Evolutionary conservation across 2,888 invertebrate species (phyloP).

Genomic region (Andrena hattorfiana): DNA sequence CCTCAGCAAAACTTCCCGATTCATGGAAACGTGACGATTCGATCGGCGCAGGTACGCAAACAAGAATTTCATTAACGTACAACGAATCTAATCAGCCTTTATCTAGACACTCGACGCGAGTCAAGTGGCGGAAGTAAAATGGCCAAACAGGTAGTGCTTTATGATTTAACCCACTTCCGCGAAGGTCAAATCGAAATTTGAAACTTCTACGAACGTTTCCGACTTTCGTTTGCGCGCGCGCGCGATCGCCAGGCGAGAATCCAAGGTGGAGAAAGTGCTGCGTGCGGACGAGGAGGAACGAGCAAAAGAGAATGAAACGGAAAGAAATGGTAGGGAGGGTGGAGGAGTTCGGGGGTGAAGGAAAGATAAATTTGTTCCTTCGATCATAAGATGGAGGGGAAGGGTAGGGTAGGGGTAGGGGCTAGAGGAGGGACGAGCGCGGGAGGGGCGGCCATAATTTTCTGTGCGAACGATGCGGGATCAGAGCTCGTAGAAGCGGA

Average conservation of each 20-base stretch:
- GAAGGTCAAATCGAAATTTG: slow-evolving; percentile 76
- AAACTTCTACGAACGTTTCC: slow-evolving; percentile 76
- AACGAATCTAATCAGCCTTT: background rate
- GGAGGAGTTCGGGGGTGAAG: slow-evolving; percentile 7
- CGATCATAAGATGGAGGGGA: slow-evolving; percentile 18
- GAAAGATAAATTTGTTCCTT: slow-evolving; percentile 27
- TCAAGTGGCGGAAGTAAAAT: slow-evolving; percentile 54
- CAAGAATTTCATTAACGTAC: background rate
- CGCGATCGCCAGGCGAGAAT: slow-evolving; percentile 62
- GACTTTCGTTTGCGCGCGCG: slow-evolving; percentile 71
- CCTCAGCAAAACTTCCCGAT: no score
- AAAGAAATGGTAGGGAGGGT: background rate
- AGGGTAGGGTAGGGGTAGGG: background rate
- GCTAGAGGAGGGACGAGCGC: background rate
- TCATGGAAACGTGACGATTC: no score
- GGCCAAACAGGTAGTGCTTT: slow-evolving; percentile 45
- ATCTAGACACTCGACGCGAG: background rate
- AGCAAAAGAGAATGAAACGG: slow-evolving; percentile 26
- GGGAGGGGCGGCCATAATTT: slow-evolving; percentile 37
- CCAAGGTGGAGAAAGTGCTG: slow-evolving; percentile 69
- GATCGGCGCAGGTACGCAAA: no score
- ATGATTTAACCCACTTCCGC: slow-evolving; percentile 72
- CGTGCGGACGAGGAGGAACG: slow-evolving; percentile 23
- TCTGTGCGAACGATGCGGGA: slow-evolving; percentile 43
- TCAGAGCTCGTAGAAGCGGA: slow-evolving; percentile 36